Percentiles rank a stretch among this genome's conserved stretches.
Evolutionary conservation across 1,140 invertebrate species (phyloP).

Genomic region (Bicyclus anynana): DNA sequence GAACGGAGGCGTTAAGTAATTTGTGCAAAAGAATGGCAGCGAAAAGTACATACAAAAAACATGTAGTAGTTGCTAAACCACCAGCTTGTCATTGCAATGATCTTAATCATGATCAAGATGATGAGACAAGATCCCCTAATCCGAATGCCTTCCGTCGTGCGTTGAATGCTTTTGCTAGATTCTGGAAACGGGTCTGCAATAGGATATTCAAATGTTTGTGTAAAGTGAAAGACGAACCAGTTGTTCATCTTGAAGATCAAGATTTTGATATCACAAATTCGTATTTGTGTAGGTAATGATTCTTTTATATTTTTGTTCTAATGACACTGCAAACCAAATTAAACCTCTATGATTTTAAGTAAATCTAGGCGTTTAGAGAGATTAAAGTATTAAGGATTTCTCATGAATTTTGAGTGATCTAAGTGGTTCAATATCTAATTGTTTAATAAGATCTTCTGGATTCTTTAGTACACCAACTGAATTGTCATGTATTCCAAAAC

Average conservation of each 20-base stretch:
- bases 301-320: slow-evolving; percentile 29
- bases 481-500: too few species aligned
- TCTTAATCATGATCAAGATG: slow-evolving; percentile 29
- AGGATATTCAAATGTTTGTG: slow-evolving; percentile 33
- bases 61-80: slow-evolving; percentile 40
- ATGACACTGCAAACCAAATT: too few species aligned
- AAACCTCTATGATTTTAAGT: too few species aligned
- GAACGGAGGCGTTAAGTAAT: slow-evolving; percentile 37
- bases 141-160: slow-evolving; percentile 35
- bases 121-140: slow-evolving; percentile 18
- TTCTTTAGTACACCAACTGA: too few species aligned
- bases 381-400: too few species aligned
- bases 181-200: slow-evolving; percentile 39
- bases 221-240: slow-evolving; percentile 15
- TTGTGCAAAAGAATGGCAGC: slow-evolving; percentile 48
- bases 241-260: slow-evolving; percentile 25
- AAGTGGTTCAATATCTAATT: too few species aligned
- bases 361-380: too few species aligned
- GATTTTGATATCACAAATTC: slow-evolving; percentile 36
- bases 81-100: slow-evolving; percentile 57
- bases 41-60: slow-evolving; percentile 32
- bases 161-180: slow-evolving; percentile 31
- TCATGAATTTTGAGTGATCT: too few species aligned
- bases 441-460: too few species aligned
- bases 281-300: slow-evolving; percentile 64